Base-by-base conservation (phyloP, 2,113 vertebrate species). In the Neogale vison region DNA sequence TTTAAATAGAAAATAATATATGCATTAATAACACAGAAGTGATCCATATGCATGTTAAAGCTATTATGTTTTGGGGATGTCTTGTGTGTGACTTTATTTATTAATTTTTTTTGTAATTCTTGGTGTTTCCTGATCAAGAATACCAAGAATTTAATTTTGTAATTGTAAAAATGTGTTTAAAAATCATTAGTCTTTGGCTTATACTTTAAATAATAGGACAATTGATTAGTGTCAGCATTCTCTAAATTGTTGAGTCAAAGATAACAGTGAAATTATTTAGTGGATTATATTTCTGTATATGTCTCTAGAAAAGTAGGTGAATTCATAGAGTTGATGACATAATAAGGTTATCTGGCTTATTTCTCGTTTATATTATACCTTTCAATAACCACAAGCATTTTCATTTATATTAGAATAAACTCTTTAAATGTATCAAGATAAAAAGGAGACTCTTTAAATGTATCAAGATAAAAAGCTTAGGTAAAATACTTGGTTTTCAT, bases 1-100 rank as follows among this genome's bases (percentile, higher is more conserved):
- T 93, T 96, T 83, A 92, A 94, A 76, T 31, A 3, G 52, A 97
- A 95, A 80, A 45, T 57, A 69, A n/a, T 39, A 7, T 36, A 77
- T 82, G 12, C 11, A 67, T 88, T 93, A 80, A 80, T 47, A 90
- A 72, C 83, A 17, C 34, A 88, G 88, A 92, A 57, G n/a, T 31
- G 65, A 90, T 76, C 47, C 2, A 84, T 20, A 23, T 80, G 34
- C 34, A 84, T 84, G 8, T 67, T 72, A 96, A 91, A 77, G 11
- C 1, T 90, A 13, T 76, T 90, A 4, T 80, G 23, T 81, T 39
- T 79, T 96, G 67, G n/a, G 34, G 26, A 9, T 71, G 42, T 82
- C 45, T 31, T 81, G 2, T 88, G 39, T 26, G 13, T 88, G 17
- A 80, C 42, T 90, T 90, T 96, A 71, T 77, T 63, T 45, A 82